Base-by-base conservation (phyloP, 2,888 invertebrate genomes). In the Andrena flavipes region DNA sequence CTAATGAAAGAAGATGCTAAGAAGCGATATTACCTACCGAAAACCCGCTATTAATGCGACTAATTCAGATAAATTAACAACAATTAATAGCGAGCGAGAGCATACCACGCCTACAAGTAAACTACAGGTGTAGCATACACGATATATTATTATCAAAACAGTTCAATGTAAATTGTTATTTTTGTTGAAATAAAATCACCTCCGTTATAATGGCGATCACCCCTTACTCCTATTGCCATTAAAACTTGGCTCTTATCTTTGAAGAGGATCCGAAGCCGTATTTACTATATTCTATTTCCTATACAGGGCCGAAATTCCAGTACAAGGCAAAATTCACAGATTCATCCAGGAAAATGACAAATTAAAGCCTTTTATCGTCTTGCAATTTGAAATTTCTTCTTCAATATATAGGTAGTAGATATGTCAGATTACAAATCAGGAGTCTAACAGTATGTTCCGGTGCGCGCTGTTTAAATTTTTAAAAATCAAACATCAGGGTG, bases 101-200 rank as follows among this genome's bases (percentile, higher is more conserved):
- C 90, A 92, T 92, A 91, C 89, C 90, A 92, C 89, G 93, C 93
- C 93, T 93, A 92, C 91, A 92, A 56, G 89, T 92, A 91, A 92
- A 92, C 88, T 91, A 90, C 91, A 91, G 90, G 90, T 92, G 92
- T 93, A 93, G 91, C 91, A 91, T 92, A 92, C 92, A 92, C 92
- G 92, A 93, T 93, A 93, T 93, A 92, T 91, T 91, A 93, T 92
- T 92, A 92, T 92, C 91, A 91, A 92, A 92, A 92, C 93, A 93
- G 93, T 93, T 93, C 91, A 92, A 93, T 93, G 93, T 93, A 94
- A 94, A 94, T 93, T 94, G 93, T 94, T 94, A 94, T 94, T 94
- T 94, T 94, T 94, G 94, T 94, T 94, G 94, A 94, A 94, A 94
- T 94, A 94, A 94, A 93, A 93, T 93, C 93, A 94, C 91, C 93